Base-by-base conservation (phyloP, 1,140 invertebrate species). In the Rhagoletis pomonella region DNA sequence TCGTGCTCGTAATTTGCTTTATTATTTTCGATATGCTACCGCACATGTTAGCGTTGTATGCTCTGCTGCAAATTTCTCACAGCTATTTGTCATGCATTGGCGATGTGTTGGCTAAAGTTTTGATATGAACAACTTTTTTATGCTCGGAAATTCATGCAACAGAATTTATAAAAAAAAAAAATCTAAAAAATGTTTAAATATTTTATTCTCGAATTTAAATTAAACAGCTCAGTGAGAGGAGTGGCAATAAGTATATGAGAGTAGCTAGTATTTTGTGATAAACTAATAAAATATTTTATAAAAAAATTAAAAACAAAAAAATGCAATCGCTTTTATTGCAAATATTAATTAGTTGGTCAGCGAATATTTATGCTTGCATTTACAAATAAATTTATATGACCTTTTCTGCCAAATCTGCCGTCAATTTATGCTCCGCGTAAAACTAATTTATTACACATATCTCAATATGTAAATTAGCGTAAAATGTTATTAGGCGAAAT, bases 21-120 rank as follows among this genome's bases (percentile, higher is more conserved):
- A 1, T 42, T 2, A 67, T 17, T 73, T 29, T 12, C 67, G 42
- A 39, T 14, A 39, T 42, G 29, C 14, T 5, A 39, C 67, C 39
- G 39, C 5, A 14, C 42, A 1, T n/a, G 5, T 42, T 4, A 6
- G n/a, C 44, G 39, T 47, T 42, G 12, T 47, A n/a, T n/a, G 3
- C 67, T 17, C 39, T 73, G 7, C 39, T 73, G 7, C 3, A 73
- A 73, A 3, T 44, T 73, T 55, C 1, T 10, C 12, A 4, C 9
- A 73, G 44, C 67, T 17, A 73, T 47, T 73, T 73, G 67, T n/a
- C 67, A 73, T 73, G 67, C 67, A 73, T 73, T 73, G 42, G 3
- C 67, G 39, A 73, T 73, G 42, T 47, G 39, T 44, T 42, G 12
- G 14, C 67, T 47, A 44, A 44, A 73, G 14, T 73, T 73, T 73